Conservation (phyloP, 2,888 invertebrate genomes). For the Galeopsomyia nigrocyanea region DNA sequence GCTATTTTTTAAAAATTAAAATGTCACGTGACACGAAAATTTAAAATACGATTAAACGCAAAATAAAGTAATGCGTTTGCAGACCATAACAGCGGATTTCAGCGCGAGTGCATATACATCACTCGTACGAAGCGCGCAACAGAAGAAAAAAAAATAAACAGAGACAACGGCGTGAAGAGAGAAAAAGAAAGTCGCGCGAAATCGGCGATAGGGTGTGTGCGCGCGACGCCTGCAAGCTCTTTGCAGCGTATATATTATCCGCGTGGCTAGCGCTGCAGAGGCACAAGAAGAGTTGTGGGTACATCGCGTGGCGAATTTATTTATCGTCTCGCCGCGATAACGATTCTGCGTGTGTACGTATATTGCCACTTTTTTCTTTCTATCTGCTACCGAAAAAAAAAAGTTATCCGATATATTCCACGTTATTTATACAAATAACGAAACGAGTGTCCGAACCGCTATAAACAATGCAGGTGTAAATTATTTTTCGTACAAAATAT, state of each 20-base stretch:
- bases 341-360: slow-evolving; percentile 2
- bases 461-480: slow-evolving; percentile 5
- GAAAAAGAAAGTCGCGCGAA: slow-evolving; percentile 29
- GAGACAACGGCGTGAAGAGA: slow-evolving; percentile 16
- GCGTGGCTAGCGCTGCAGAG: slow-evolving; percentile 32
- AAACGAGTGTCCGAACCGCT: neutral
- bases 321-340: slow-evolving; percentile 54
- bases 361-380: too few relatives aligned
- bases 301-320: slow-evolving; percentile 62
- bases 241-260: slow-evolving; percentile 16
- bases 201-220: slow-evolving; percentile 30
- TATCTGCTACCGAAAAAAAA: too few relatives aligned
- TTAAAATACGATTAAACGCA: too few relatives aligned
- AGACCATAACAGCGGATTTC: too few relatives aligned
- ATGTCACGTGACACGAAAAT: too few relatives aligned
- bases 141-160: slow-evolving; percentile 6
- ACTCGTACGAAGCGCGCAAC: too few relatives aligned
- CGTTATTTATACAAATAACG: too few relatives aligned
- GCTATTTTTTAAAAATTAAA: too few relatives aligned
- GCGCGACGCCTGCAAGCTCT: slow-evolving; percentile 11
- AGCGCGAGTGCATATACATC: too few relatives aligned
- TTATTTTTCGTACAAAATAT: neutral
- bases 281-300: slow-evolving; percentile 59
- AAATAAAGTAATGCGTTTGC: too few relatives aligned
- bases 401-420: too few relatives aligned